phyloP scores from a whole-genome alignment of 2,113 vertebrate genomes.

The Camelus bactrianus region DNA sequence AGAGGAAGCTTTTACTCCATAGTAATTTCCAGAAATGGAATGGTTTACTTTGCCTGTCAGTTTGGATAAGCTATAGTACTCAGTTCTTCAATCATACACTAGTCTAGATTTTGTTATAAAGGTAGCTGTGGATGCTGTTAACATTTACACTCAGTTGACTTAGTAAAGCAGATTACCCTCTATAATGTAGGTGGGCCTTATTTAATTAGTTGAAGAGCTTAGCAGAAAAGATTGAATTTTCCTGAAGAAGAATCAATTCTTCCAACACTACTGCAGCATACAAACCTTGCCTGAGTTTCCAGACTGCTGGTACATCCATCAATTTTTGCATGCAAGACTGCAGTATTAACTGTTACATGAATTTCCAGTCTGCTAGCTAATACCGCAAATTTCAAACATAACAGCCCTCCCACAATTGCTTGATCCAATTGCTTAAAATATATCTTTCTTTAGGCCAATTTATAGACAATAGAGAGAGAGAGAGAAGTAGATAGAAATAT shows the following conservation, averaged over 20 bases:
- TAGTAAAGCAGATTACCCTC: background rate
- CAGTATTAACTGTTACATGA: background rate
- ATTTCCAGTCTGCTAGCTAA: background rate
- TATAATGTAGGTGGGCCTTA: background rate
- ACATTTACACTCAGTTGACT: background rate
- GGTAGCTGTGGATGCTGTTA: background rate
- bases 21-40: background rate
- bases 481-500: background rate
- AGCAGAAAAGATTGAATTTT: background rate
- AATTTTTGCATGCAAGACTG: background rate
- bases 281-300: background rate
- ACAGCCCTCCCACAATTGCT: fast-evolving
- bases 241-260: background rate
- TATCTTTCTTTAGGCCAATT: background rate
- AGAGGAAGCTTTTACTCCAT: background rate
- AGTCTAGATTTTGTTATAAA: background rate
- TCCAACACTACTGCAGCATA: background rate
- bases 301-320: background rate
- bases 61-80: background rate
- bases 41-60: background rate
- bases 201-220: background rate
- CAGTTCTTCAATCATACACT: background rate
- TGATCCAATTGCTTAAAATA: background rate
- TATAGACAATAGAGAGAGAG: background rate
- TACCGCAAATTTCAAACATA: background rate